Evolutionary conservation across 2,113 vertebrate genomes (phyloP).

Genomic region (Campylomormyrus numenius): DNA sequence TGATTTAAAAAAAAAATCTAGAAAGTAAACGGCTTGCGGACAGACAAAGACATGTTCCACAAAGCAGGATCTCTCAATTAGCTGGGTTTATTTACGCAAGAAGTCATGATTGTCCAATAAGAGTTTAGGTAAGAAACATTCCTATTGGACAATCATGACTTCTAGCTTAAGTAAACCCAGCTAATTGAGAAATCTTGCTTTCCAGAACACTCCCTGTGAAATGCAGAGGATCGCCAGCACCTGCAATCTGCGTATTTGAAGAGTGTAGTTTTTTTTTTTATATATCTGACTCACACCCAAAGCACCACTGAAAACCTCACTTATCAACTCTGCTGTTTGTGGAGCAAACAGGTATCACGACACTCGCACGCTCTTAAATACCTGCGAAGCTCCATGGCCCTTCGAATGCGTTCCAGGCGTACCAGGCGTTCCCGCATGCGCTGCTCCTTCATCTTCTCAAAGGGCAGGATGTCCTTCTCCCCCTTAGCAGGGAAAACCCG

Average conservation of each 20-base stretch:
- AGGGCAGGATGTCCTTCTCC: constrained; percentile 81
- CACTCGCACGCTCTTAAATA: constrained; percentile 36
- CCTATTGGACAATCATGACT: not conserved
- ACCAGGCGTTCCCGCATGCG: constrained; percentile 80
- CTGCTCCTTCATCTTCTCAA: constrained; percentile 96
- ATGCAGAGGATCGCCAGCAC: not conserved
- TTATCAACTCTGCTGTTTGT: not conserved
- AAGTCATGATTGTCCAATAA: too few species aligned
- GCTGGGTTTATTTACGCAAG: not conserved
- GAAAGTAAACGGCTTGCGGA: not conserved
- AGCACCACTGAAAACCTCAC: not conserved
- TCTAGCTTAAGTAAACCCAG: not conserved
- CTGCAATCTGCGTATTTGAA: not conserved
- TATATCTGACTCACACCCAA: not conserved
- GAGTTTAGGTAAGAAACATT: not conserved
- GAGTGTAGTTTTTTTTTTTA: not conserved
- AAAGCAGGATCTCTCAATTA: not conserved
- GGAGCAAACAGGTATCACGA: too few species aligned
- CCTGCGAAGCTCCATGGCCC: constrained; percentile 85
- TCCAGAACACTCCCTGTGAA: not conserved
- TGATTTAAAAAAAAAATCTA: not conserved
- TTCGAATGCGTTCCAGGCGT: constrained; percentile 76
- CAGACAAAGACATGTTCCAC: not conserved
- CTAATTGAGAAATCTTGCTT: not conserved
- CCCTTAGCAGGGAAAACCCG: constrained; percentile 69